phyloP scores from a whole-genome alignment of 2,888 invertebrate genomes.

The Phyllotreta striolata region DNA sequence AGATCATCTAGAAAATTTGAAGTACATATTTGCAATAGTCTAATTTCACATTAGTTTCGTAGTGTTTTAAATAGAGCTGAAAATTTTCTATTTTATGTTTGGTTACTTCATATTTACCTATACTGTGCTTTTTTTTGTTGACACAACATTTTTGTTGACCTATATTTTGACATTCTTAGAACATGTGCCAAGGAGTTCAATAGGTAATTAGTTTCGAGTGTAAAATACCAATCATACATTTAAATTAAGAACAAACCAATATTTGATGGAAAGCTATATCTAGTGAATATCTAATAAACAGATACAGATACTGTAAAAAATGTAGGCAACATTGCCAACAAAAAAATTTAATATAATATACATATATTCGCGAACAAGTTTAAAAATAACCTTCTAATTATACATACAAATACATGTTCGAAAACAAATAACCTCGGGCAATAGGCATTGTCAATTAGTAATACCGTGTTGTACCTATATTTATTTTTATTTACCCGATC shows the following conservation, averaged over 20 bases:
- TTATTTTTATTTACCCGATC: constrained; percentile 42
- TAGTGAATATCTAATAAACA: neutral
- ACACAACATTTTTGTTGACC: too few relatives aligned
- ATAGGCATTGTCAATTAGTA: constrained; percentile 41
- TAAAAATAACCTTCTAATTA: constrained; percentile 35
- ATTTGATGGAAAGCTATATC: too few relatives aligned
- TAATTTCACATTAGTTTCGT: too few relatives aligned
- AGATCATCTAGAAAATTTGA: neutral
- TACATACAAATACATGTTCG: constrained; percentile 35
- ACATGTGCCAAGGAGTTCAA: too few relatives aligned
- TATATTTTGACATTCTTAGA: too few relatives aligned
- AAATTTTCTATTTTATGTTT: too few relatives aligned
- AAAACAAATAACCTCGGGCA: constrained; percentile 47
- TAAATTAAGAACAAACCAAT: too few relatives aligned
- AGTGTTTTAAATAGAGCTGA: too few relatives aligned
- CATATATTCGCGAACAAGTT: constrained; percentile 33
- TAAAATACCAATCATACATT: too few relatives aligned
- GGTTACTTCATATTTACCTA: too few relatives aligned
- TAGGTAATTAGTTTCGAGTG: too few relatives aligned
- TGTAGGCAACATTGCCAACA: neutral
- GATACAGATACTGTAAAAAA: neutral
- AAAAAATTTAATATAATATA: constrained; percentile 23
- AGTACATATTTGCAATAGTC: neutral
- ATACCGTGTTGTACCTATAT: constrained; percentile 44
- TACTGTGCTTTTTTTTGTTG: too few relatives aligned